Percentiles rank a stretch among this genome's conserved stretches.
Evolutionary conservation across 1,140 invertebrate species (phyloP).

Genomic region (Battus philenor): DNA sequence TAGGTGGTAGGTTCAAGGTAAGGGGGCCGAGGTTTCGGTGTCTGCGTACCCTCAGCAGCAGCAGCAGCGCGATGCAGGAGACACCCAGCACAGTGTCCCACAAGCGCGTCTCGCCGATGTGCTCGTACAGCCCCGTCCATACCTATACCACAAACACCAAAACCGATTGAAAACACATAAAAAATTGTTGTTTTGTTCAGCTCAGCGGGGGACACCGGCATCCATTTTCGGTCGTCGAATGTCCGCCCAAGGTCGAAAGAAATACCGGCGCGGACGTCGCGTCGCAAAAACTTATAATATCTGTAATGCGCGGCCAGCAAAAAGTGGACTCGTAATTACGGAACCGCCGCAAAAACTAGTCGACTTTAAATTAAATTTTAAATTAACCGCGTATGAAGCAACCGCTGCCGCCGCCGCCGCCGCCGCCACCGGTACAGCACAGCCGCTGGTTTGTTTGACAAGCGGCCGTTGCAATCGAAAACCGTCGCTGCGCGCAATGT

Average conservation of each 20-base stretch:
- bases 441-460: too few species aligned
- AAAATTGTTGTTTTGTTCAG: too few species aligned
- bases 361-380: too few species aligned
- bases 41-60: slow-evolving; percentile 80
- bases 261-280: slow-evolving; percentile 1
- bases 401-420: neutral
- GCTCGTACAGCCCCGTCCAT: slow-evolving; percentile 79
- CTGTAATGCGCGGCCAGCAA: neutral
- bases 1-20: too few species aligned
- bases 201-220: too few species aligned
- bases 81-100: slow-evolving; percentile 83
- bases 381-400: neutral
- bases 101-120: slow-evolving; percentile 80
- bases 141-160: slow-evolving; percentile 39
- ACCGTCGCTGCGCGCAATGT: too few species aligned
- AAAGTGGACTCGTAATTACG: slow-evolving; percentile 6
- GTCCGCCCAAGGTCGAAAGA: slow-evolving; percentile 22
- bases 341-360: slow-evolving; percentile 14
- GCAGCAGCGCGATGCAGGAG: slow-evolving; percentile 78
- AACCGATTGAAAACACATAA: too few species aligned
- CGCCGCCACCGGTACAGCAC: too few species aligned
- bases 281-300: neutral
- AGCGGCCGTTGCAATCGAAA: too few species aligned
- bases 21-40: too few species aligned
- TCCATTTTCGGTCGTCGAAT: neutral